These are phyloP conservation scores for Chanos chanos DNA, from an alignment of 2,797 vertebrate genomes.

Conservation along the genomic window DNA sequence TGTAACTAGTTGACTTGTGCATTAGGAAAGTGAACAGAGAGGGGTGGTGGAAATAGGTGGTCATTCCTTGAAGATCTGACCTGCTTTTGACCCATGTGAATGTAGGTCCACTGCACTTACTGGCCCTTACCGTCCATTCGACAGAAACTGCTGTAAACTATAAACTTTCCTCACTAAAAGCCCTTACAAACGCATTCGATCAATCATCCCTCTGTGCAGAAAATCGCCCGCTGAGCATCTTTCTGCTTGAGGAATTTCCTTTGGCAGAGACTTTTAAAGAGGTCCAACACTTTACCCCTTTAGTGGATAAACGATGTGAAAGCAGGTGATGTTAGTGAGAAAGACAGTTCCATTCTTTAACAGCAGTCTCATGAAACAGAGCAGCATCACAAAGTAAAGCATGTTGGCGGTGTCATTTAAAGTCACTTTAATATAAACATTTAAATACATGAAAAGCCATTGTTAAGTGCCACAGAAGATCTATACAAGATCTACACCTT, in stretches of 20 bases:
- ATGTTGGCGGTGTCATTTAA: no score
- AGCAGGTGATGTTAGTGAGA: conserved; percentile 8
- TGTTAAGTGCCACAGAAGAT: no score
- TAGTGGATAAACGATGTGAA: neutral
- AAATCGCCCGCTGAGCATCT: neutral
- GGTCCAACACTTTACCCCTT: neutral
- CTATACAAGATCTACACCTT: no score
- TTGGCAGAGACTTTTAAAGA: neutral
- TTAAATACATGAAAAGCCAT: no score
- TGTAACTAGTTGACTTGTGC: neutral
- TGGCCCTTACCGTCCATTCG: neutral
- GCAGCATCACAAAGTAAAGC: no score
- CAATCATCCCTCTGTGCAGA: neutral
- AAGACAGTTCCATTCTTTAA: conserved; percentile 1
- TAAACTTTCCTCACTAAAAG: neutral
- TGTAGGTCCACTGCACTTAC: neutral
- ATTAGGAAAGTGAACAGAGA: neutral
- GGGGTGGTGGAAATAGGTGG: neutral
- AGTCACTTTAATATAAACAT: no score
- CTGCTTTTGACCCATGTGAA: neutral
- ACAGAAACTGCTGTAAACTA: conserved; percentile 1
- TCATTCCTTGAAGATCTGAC: no score
- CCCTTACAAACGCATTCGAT: conserved; percentile 8
- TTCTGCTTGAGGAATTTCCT: neutral
- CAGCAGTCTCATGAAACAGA: neutral